Conservation (phyloP, 2,888 invertebrate genomes). For the Dryobota labecula region DNA sequence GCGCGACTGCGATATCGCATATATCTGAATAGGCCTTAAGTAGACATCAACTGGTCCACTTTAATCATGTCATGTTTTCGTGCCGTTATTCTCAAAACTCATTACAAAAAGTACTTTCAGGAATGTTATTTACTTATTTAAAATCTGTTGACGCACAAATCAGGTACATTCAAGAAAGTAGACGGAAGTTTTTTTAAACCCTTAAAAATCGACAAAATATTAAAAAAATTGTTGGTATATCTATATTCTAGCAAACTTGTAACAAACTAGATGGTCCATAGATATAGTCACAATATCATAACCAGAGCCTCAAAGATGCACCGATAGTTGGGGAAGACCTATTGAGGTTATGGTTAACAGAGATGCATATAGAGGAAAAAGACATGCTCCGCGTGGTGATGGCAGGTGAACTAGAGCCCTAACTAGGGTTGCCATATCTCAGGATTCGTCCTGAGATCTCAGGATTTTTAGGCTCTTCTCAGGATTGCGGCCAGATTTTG, state of each 20-base stretch:
- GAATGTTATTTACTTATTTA: background rate
- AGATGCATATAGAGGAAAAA: background rate
- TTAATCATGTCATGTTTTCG: background rate
- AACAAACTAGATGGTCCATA: background rate
- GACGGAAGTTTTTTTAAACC: background rate
- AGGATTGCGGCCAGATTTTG: too few species aligned
- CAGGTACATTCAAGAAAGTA: background rate
- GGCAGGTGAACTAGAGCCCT: background rate
- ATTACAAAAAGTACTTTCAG: background rate
- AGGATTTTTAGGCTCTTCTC: too few species aligned
- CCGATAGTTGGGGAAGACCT: background rate
- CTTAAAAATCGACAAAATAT: background rate
- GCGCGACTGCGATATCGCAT: too few species aligned
- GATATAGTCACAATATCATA: background rate
- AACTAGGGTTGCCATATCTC: too few species aligned
- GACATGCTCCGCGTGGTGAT: background rate
- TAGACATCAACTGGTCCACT: background rate
- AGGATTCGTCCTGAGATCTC: too few species aligned
- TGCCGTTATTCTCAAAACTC: background rate
- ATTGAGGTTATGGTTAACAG: background rate
- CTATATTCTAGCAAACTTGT: too few species aligned
- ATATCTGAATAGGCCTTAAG: too few species aligned
- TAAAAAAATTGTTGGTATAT: too few species aligned
- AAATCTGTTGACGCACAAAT: background rate
- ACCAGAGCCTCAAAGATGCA: background rate